These are phyloP conservation scores for Mastigias papua DNA, from an alignment of 30 jellyfish, hydroid and myxozoan genomes.

Conservation along the genomic window DNA sequence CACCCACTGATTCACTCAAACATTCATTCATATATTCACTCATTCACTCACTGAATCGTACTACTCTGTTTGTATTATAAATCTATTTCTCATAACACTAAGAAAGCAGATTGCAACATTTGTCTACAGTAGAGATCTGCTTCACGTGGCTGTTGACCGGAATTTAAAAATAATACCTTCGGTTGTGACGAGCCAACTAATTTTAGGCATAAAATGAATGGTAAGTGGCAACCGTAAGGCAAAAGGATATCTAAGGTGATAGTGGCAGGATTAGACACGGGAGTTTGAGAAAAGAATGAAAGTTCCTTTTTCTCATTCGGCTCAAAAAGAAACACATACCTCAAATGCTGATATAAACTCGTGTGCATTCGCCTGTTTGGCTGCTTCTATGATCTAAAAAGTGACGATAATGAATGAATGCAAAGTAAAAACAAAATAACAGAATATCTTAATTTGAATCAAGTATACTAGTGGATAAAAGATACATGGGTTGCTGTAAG, in stretches of 20 bases:
- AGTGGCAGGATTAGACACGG: background rate
- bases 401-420: background rate
- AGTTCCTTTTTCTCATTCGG: background rate
- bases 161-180: background rate
- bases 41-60: no score
- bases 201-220: background rate
- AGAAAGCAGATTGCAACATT: no score
- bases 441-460: background rate
- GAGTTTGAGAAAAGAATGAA: background rate
- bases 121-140: no score
- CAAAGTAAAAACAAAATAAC: background rate
- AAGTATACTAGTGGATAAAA: background rate
- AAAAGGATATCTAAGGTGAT: constrained; percentile 3
- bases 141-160: no score
- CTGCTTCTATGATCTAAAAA: constrained; percentile 88
- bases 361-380: constrained; percentile 97
- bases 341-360: constrained; percentile 80
- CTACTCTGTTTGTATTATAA: no score
- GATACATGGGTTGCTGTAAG: no score
- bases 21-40: background rate
- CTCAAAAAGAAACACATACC: constrained; percentile 53
- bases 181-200: background rate
- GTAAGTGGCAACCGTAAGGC: background rate
- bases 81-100: no score
- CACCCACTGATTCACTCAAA: background rate